phyloP scores from a whole-genome alignment of 92 coral and sea anemone species.

The Phenganax stokvisi region DNA sequence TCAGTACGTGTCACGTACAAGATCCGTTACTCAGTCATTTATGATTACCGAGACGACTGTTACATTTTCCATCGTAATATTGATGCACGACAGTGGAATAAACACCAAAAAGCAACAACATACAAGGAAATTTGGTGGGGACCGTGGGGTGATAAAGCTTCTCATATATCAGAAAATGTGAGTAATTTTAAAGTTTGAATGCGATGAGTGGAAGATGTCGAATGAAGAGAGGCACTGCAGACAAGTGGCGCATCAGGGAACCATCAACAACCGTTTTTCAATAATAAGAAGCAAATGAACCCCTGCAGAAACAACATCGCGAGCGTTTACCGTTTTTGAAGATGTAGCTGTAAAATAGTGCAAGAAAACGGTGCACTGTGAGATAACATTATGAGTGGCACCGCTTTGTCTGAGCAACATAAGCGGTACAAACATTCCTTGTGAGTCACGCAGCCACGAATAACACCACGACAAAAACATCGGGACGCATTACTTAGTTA shows the following conservation, averaged over 20 bases:
- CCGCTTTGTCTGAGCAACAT: slow-evolving; percentile 37
- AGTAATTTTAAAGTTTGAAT: slow-evolving; percentile 2
- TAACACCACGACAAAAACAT: background rate
- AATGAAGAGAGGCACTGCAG: slow-evolving; percentile 13
- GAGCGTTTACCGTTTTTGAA: slow-evolving; percentile 34
- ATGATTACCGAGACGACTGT: no score
- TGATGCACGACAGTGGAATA: background rate
- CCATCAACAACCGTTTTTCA: slow-evolving; percentile 40
- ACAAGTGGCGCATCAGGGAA: slow-evolving; percentile 37
- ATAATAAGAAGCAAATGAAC: slow-evolving; percentile 29
- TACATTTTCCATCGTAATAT: background rate
- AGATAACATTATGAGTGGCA: slow-evolving; percentile 31
- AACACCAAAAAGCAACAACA: background rate
- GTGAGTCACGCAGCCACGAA: background rate
- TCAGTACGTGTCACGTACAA: no score
- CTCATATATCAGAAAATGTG: background rate
- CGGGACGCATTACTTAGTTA: no score
- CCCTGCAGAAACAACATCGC: slow-evolving; percentile 25
- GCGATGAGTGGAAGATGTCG: background rate
- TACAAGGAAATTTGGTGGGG: background rate
- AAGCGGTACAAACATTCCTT: slow-evolving; percentile 29
- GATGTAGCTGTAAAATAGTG: slow-evolving; percentile 5
- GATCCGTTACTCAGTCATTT: no score
- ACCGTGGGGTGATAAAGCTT: background rate
- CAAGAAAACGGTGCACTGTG: slow-evolving; percentile 24